Base-by-base conservation (phyloP, 2,113 vertebrate species). In the Chloroceryle aenea region DNA sequence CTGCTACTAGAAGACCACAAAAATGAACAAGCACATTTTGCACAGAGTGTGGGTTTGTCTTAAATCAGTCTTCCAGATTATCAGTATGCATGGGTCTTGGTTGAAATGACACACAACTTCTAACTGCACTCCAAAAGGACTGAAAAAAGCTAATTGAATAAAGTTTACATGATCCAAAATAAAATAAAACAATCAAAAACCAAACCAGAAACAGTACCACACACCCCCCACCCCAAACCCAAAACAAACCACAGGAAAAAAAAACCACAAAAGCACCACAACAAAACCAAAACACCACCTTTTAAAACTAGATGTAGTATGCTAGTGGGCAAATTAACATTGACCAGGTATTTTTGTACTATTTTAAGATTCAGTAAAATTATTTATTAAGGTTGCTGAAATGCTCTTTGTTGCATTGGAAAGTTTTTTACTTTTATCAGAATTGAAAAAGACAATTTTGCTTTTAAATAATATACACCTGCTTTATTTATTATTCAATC, bases 401-500 rank as follows among this genome's bases (percentile, higher is more conserved):
- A 67, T 36, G 67, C 3, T 11, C 20, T 77, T 27, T 62, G 13
- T 59, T 52, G 30, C 40, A 52, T 7, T n/a, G 23, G 12, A 21
- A 91, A 52, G 10, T 5, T 81, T 93, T 85, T n/a, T 29, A 42
- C 11, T 62, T 91, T 18, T 69, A 48, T n/a, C 36, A 66, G 81
- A 38, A 63, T 18, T 67, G 34, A 80, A 88, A 73, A 12, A 56
- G 64, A 55, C 27, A 14, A n/a, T 45, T 21, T 45, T 59, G 32
- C 30, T 6, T 81, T 81, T 23, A 66, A n/a, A 34, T 7, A 71
- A 29, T 9, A 52, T 36, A 43, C 4, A 58, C 12, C 5, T 21
- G 9, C 53, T 93, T 59, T 48, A 79, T 86, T 96, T 88, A 56
- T 76, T 85, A 55, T 77, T 94, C 73, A 79, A 36, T 32, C 74